phyloP scores from a whole-genome alignment of 2,888 invertebrate species.

The Phania funesta region DNA sequence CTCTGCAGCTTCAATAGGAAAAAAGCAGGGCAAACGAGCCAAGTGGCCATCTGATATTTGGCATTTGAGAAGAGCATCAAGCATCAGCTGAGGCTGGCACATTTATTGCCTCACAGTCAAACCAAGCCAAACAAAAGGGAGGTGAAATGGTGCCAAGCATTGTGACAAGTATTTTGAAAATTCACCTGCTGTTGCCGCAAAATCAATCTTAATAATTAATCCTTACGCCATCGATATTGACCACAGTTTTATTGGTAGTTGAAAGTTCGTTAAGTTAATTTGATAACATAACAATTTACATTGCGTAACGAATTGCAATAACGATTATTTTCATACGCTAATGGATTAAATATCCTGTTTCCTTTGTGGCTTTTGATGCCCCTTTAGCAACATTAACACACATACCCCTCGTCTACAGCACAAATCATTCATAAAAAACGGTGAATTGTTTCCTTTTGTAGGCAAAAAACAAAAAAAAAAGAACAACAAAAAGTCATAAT shows the following conservation, averaged over 20 bases:
- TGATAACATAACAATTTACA: neutral
- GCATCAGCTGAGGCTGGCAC: slow-evolving; percentile 62
- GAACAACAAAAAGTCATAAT: slow-evolving; percentile 9
- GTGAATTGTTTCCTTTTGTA: slow-evolving; percentile 39
- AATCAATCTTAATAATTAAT: neutral
- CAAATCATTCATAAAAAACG: neutral
- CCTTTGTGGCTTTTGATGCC: slow-evolving; percentile 17
- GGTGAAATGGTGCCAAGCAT: slow-evolving; percentile 24
- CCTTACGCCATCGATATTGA: neutral
- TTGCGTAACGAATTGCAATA: neutral
- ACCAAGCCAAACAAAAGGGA: neutral
- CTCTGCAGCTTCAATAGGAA: neutral
- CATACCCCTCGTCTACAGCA: neutral
- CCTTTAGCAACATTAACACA: slow-evolving; percentile 30
- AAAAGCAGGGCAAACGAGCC: neutral
- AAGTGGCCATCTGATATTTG: slow-evolving; percentile 65
- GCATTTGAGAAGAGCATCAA: slow-evolving; percentile 49
- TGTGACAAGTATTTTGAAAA: slow-evolving; percentile 18
- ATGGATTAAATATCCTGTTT: slow-evolving; percentile 45
- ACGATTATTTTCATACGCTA: neutral
- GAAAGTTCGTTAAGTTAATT: neutral
- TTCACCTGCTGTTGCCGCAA: slow-evolving; percentile 32
- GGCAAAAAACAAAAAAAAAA: slow-evolving; percentile 25
- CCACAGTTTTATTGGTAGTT: neutral
- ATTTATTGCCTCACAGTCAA: slow-evolving; percentile 50